A percentile compares a stretch with the other conserved stretches of the same genome.
phyloP scores from a whole-genome alignment of 2,888 invertebrate species.

The Tenthredo amoena region DNA sequence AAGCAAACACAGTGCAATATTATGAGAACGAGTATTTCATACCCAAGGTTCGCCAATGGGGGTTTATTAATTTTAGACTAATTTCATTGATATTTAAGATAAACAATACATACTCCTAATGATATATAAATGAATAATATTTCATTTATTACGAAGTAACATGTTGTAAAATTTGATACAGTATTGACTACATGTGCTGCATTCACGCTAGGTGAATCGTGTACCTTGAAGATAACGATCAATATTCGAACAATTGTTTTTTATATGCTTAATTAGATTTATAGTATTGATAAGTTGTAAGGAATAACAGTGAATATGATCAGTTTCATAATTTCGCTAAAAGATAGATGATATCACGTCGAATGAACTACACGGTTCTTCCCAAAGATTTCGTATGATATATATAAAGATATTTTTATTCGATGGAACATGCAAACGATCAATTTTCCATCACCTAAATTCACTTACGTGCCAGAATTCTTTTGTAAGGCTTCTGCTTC shows the following conservation, averaged over 20 bases:
- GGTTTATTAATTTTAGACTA: neutral
- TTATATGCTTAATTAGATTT: conserved; percentile 32
- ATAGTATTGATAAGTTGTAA: neutral
- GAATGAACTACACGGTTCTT: neutral
- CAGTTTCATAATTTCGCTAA: neutral
- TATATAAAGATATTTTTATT: conserved; percentile 9
- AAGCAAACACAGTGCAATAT: neutral
- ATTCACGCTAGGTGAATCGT: neutral
- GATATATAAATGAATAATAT: neutral
- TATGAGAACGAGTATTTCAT: neutral
- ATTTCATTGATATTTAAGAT: neutral
- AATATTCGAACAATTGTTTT: conserved; percentile 32
- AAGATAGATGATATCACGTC: neutral
- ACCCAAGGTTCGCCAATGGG: neutral
- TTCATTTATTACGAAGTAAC: neutral
- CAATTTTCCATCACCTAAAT: neutral
- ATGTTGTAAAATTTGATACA: neutral
- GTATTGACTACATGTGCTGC: neutral
- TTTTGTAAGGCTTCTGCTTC: neutral
- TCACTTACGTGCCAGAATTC: conserved; percentile 10
- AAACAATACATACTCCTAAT: neutral
- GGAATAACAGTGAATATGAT: neutral
- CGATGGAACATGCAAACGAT: neutral
- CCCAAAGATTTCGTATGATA: neutral
- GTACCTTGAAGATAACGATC: conserved; percentile 11